Evolutionary conservation across 2,113 vertebrate species (phyloP).

Genomic region (Guaruba guarouba): DNA sequence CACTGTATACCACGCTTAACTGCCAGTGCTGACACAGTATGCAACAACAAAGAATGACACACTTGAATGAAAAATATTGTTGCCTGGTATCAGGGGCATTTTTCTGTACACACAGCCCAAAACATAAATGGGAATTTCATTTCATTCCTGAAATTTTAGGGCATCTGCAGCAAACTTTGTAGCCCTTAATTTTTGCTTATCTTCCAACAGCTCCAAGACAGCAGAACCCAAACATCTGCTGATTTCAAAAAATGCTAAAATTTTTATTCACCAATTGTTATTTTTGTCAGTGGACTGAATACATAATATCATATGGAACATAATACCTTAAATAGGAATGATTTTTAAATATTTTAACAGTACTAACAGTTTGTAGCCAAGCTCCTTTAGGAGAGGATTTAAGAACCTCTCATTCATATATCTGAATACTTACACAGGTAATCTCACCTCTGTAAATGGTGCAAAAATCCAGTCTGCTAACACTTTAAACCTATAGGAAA

Average conservation of each 20-base stretch:
- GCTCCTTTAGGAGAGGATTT: background rate
- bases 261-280: background rate
- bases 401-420: background rate
- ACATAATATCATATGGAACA: background rate
- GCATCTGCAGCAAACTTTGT: background rate
- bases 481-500: background rate
- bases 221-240: background rate
- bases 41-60: background rate
- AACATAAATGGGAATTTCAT: background rate
- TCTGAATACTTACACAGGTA: background rate
- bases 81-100: background rate
- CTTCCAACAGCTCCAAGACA: background rate
- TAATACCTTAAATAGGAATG: background rate
- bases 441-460: background rate
- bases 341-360: background rate
- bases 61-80: background rate
- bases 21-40: background rate
- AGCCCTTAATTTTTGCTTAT: background rate
- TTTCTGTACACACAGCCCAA: background rate
- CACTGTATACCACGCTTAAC: background rate
- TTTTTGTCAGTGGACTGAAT: background rate
- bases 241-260: background rate
- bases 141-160: background rate
- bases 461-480: background rate
- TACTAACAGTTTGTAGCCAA: background rate